Evolutionary conservation across 2,113 vertebrate species (phyloP).

Genomic region (human): DNA sequence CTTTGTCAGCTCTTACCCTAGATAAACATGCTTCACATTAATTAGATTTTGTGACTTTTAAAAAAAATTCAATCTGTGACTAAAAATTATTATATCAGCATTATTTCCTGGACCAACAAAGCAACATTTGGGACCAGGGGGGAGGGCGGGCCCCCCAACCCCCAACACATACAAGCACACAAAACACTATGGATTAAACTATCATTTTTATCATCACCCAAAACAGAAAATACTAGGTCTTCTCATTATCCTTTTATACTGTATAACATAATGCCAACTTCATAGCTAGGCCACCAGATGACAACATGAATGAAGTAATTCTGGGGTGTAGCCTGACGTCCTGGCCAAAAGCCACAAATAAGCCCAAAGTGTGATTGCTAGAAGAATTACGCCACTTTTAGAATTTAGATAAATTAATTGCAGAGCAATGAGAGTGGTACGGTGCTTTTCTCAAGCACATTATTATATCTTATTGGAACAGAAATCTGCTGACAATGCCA

Average conservation of each 20-base stretch:
- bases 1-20: not conserved
- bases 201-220: not conserved
- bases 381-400: not conserved
- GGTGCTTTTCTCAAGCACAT: not conserved
- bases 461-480: not conserved
- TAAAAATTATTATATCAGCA: not conserved
- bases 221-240: not conserved
- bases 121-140: not conserved
- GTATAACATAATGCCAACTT: not conserved
- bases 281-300: not conserved
- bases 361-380: not conserved
- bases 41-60: constrained; percentile 17
- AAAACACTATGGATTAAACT: not conserved
- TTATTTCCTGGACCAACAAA: constrained; percentile 33
- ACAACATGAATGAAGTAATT: not conserved
- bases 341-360: not conserved
- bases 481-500: not conserved
- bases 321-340: not conserved
- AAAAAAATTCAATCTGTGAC: not conserved
- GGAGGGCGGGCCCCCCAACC: too few relatives aligned
- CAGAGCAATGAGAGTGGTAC: not conserved
- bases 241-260: not conserved
- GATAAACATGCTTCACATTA: not conserved
- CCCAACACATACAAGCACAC: not conserved
- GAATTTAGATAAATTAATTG: not conserved